Conservation (phyloP, 2,888 invertebrate species). For the Mesoligia furuncula region DNA sequence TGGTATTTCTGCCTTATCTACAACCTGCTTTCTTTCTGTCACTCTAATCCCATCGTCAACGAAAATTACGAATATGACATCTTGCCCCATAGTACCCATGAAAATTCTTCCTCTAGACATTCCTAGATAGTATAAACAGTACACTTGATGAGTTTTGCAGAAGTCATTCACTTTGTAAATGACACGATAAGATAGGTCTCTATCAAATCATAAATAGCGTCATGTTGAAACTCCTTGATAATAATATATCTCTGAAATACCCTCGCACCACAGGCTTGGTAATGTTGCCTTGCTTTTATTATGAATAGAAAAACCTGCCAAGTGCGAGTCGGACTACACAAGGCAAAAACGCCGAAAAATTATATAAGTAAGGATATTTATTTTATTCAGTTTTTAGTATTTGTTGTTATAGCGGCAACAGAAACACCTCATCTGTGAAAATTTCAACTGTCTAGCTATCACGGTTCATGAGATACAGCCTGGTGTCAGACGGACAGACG, state of each 20-base stretch:
- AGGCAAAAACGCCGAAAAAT: too few species aligned
- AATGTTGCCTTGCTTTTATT: slow-evolving; percentile 14
- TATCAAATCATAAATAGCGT: slow-evolving; percentile 16
- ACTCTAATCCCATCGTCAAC: background rate
- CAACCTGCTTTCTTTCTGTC: background rate
- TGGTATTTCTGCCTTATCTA: background rate
- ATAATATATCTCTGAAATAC: slow-evolving; percentile 25
- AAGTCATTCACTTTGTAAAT: slow-evolving; percentile 1
- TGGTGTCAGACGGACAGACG: too few species aligned
- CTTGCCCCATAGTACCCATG: background rate
- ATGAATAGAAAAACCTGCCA: slow-evolving; percentile 3
- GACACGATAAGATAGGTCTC: slow-evolving; percentile 32
- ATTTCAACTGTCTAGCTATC: too few species aligned
- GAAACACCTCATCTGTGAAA: too few species aligned
- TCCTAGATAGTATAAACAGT: background rate
- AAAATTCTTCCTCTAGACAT: background rate
- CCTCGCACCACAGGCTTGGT: slow-evolving; percentile 11
- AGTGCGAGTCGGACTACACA: too few species aligned
- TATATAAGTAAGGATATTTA: too few species aligned
- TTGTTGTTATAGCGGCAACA: too few species aligned
- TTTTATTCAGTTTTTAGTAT: too few species aligned
- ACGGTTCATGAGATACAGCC: too few species aligned
- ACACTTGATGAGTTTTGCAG: background rate
- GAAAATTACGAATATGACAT: background rate
- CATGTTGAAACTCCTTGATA: slow-evolving; percentile 34